Evolutionary conservation across 2,113 vertebrate genomes (phyloP).

Genomic region (Pomatostomus ruficeps): DNA sequence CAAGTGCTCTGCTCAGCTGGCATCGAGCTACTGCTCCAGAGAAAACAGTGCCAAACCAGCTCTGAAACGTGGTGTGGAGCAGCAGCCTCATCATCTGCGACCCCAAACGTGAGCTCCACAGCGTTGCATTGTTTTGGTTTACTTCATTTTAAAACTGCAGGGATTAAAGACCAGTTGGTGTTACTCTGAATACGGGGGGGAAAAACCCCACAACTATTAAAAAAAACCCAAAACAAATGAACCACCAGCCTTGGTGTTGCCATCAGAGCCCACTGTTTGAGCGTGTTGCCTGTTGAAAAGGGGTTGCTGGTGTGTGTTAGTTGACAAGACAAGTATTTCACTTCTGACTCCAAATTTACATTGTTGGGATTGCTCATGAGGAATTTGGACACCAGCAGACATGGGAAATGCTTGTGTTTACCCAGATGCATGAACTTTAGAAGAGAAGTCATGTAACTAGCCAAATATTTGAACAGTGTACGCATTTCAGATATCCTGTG

Average conservation of each 20-base stretch:
- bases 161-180: neutral
- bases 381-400: neutral
- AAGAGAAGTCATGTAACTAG: neutral
- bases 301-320: neutral
- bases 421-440: neutral
- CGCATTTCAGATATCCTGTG: neutral
- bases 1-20: neutral
- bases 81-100: neutral
- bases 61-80: neutral
- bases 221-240: neutral
- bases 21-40: neutral
- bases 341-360: neutral
- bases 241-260: neutral
- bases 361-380: neutral
- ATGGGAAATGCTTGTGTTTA: neutral
- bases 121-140: neutral
- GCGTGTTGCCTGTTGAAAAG: neutral
- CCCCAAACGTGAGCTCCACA: neutral
- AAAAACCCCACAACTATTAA: fast-evolving
- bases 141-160: neutral
- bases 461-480: neutral
- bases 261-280: neutral
- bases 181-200: neutral
- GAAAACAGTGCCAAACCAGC: neutral
- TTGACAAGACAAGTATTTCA: neutral